Base-by-base conservation (phyloP, 2,797 vertebrate species). In the Lagorchestes hirsutus region DNA sequence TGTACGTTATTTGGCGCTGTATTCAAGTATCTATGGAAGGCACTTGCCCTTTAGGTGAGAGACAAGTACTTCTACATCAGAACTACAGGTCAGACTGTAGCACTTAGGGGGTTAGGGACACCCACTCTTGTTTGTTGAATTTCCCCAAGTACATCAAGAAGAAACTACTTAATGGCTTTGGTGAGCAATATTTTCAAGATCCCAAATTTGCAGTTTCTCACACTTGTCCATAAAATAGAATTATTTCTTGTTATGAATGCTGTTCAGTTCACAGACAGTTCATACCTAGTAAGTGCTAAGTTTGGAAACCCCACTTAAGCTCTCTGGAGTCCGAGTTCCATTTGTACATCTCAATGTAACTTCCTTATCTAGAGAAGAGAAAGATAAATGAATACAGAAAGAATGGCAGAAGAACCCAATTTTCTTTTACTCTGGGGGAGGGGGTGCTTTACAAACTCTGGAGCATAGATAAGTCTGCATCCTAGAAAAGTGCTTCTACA, bases 321-420 rank as follows among this genome's bases (percentile, higher is more conserved):
- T 57, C 59, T 95, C 95, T 54, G 90, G 28, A 59, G 91, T 87
- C 67, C 92, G 74, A 94, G 74, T 95, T 96, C 59, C 90, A 58
- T 97, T 95, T 97, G 93, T 91, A 74, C 50, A 46, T 97, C 96
- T 90, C 59, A 96, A 92, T 93, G 92, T 96, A 91, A 95, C 94
- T 96, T 96, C 52, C 11, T 94, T 58, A 16, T 90, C 87, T 96
- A 92, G 94, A 93, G 93, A 92, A 40, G 24, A 57, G 34, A 31
- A 31, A 27, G 50, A 55, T 1, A 95, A 96, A 54, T 40, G 96
- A 97, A 94, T 96, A 90, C 31, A 87, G n/a, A 94, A 92, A 90
- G 34, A 96, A 24, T 92, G 93, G 90, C 22, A 96, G 90, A 87
- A 95, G 95, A 96, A 27, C 16, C 40, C 3, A 27, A 54, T 92